Evolutionary conservation across 2,797 vertebrate genomes (phyloP).

Genomic region (Manis crassicaudata): DNA sequence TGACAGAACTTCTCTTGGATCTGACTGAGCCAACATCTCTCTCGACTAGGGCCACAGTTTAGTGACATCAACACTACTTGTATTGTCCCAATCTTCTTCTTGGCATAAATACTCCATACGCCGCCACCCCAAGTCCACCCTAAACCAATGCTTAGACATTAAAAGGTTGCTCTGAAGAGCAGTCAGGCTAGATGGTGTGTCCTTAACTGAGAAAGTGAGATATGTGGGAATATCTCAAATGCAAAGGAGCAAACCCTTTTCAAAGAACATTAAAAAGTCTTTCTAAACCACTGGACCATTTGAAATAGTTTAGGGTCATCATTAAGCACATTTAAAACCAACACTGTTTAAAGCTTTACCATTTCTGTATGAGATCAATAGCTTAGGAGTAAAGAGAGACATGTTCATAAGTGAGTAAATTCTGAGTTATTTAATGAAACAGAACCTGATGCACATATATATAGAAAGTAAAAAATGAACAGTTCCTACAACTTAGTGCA

Average conservation of each 20-base stretch:
- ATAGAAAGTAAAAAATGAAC: neutral
- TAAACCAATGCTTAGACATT: neutral
- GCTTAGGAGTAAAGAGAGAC: neutral
- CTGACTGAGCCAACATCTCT: neutral
- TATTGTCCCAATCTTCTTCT: neutral
- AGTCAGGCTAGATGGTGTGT: neutral
- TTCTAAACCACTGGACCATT: neutral
- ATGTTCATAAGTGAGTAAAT: constrained; percentile 22
- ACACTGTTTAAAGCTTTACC: neutral
- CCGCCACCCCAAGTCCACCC: no score
- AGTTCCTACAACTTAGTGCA: neutral
- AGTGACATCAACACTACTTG: neutral
- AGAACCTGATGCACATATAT: neutral
- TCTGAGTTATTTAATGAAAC: neutral
- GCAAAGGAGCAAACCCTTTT: neutral
- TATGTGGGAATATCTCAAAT: neutral
- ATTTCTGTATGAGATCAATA: neutral
- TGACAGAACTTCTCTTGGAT: neutral
- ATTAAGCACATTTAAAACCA: neutral
- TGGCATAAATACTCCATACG: neutral
- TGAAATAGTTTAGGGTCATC: neutral
- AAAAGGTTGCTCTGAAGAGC: neutral
- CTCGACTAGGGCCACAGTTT: neutral
- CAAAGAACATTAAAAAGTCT: neutral
- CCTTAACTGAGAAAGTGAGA: neutral